A percentile compares a stretch with the other conserved stretches of the same genome.
phyloP scores from a whole-genome alignment of 2,888 invertebrate genomes.

The Herminia tarsipennalis region DNA sequence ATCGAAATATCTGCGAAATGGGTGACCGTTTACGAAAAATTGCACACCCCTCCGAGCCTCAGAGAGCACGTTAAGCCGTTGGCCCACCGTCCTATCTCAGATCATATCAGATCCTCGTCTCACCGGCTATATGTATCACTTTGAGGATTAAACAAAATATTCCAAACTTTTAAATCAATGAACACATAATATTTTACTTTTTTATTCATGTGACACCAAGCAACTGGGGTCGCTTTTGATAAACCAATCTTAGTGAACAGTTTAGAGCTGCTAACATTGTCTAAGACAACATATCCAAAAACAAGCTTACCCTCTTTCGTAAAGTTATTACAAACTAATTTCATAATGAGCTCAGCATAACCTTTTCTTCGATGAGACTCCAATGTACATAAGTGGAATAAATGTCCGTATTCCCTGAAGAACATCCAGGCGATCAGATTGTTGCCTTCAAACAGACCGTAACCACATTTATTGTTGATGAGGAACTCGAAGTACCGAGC shows the following conservation, averaged over 20 bases:
- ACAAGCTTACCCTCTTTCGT: conserved; percentile 47
- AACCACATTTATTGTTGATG: conserved; percentile 50
- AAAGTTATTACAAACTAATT: conserved; percentile 51
- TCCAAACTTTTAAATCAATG: no score
- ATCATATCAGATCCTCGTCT: no score
- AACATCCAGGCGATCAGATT: conserved; percentile 55
- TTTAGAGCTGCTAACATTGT: conserved; percentile 49
- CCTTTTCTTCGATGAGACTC: conserved; percentile 57
- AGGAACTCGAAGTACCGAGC: conserved; percentile 48
- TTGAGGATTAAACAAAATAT: no score
- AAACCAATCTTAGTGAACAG: conserved; percentile 57
- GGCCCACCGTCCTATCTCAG: no score
- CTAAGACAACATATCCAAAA: no score
- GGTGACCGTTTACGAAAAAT: no score
- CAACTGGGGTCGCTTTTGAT: conserved; percentile 28
- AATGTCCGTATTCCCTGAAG: conserved; percentile 55
- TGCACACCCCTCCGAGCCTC: no score
- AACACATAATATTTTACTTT: neutral
- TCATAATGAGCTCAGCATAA: conserved; percentile 54
- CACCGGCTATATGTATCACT: no score
- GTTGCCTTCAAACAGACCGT: conserved; percentile 51
- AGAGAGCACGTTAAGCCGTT: no score
- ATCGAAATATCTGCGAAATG: no score
- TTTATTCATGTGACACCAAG: conserved; percentile 43
- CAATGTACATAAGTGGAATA: conserved; percentile 58